Evolutionary conservation across 2,888 invertebrate species (phyloP).

Genomic region (Drosophila infuscata): DNA sequence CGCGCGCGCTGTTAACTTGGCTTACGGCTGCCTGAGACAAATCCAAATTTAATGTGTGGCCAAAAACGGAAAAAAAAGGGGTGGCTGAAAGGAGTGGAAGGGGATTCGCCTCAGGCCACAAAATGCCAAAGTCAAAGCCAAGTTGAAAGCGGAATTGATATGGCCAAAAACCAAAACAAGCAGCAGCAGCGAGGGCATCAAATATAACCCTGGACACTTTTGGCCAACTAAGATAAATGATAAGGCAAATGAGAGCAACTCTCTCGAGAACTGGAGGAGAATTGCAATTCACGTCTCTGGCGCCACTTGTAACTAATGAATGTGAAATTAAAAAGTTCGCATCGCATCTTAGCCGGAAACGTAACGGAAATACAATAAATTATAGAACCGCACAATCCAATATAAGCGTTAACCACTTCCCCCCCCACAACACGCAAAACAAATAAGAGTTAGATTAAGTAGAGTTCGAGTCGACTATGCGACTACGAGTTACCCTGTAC

Average conservation of each 20-base stretch:
- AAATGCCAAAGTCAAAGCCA: constrained; percentile 46
- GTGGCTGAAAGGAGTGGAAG: neutral
- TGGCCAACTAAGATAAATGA: constrained; percentile 76
- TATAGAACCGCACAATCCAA: constrained; percentile 63
- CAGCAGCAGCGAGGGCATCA: constrained; percentile 4
- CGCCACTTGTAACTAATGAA: constrained; percentile 66
- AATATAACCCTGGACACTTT: constrained; percentile 42
- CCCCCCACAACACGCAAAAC: neutral
- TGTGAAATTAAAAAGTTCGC: constrained; percentile 66
- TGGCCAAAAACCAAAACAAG: constrained; percentile 5
- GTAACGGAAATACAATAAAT: constrained; percentile 66
- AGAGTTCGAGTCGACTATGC: neutral
- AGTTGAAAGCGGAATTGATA: constrained; percentile 67
- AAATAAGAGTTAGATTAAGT: constrained; percentile 6
- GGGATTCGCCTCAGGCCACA: constrained; percentile 63
- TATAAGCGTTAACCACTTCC: constrained; percentile 29
- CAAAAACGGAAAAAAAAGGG: neutral
- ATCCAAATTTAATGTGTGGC: constrained; percentile 66
- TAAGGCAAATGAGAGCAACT: constrained; percentile 58
- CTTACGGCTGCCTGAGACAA: constrained; percentile 53
- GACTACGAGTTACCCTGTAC: neutral
- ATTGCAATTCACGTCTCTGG: neutral
- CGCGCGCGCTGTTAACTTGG: constrained; percentile 50
- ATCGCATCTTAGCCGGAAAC: constrained; percentile 46
- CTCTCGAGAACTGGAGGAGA: neutral